phyloP scores from a whole-genome alignment of 2,797 vertebrate species.

The Coccyzus lansbergi region DNA sequence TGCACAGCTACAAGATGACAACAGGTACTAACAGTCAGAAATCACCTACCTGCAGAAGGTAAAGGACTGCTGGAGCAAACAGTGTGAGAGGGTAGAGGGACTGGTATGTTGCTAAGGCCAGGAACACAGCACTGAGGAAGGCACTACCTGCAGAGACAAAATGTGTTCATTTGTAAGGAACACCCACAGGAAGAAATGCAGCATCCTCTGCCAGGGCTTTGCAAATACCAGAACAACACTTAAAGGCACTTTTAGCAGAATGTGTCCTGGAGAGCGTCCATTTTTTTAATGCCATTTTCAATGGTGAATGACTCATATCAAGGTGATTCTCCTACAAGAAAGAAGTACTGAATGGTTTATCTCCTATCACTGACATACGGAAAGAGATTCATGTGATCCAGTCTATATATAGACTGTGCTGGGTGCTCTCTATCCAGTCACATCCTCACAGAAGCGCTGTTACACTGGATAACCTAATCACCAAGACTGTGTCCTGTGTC shows the following conservation, averaged over 20 bases:
- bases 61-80: slow-evolving; percentile 91
- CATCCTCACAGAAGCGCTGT: neutral
- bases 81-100: slow-evolving; percentile 93
- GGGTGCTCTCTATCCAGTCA: neutral
- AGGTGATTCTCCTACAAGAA: neutral
- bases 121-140: slow-evolving; percentile 92
- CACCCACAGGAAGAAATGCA: neutral
- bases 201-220: neutral
- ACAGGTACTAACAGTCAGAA: neutral
- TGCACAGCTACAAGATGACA: neutral
- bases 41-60: slow-evolving; percentile 88
- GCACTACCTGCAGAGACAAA: slow-evolving; percentile 84
- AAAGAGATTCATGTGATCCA: neutral
- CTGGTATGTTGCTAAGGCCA: slow-evolving; percentile 95
- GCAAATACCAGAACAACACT: neutral
- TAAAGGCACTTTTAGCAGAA: neutral
- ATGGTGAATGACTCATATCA: neutral
- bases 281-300: neutral
- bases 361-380: neutral
- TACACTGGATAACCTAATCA: neutral
- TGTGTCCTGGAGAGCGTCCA: neutral
- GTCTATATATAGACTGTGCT: neutral
- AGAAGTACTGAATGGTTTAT: neutral
- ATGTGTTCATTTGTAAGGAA: neutral
- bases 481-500: neutral